These are phyloP conservation scores for Aelia acuminata DNA, from an alignment of 2,888 invertebrate genomes.

Conservation along the genomic window DNA sequence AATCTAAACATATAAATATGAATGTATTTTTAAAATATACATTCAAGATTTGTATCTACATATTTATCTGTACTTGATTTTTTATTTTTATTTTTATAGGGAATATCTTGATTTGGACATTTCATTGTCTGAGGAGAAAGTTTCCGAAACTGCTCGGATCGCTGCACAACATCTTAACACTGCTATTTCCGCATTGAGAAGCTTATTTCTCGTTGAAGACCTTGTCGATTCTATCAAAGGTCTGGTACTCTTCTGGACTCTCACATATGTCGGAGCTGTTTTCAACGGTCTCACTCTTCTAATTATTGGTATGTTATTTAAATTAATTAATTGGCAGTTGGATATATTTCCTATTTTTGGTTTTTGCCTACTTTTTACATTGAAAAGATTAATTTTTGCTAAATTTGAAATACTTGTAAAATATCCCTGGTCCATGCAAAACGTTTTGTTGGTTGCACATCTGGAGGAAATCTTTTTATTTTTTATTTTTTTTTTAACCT, in stretches of 20 bases:
- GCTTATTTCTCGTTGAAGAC: constrained; percentile 96
- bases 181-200: constrained; percentile 84
- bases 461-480: too few species aligned
- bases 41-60: too few species aligned
- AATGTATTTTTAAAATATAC: too few species aligned
- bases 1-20: too few species aligned
- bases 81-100: constrained; percentile 71
- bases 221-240: constrained; percentile 96
- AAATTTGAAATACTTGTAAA: too few species aligned
- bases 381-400: not conserved
- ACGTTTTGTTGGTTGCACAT: too few species aligned
- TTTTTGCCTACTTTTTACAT: constrained; percentile 18
- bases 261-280: constrained; percentile 98
- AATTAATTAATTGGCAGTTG: not conserved
- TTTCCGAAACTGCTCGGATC: constrained; percentile 88
- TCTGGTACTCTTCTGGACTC: constrained; percentile 93
- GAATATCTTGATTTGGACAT: constrained; percentile 90
- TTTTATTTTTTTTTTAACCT: too few species aligned
- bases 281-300: constrained; percentile 99
- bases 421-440: too few species aligned
- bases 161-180: constrained; percentile 91
- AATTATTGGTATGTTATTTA: constrained; percentile 81
- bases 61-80: too few species aligned
- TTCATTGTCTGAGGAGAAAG: constrained; percentile 90
- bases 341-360: not conserved